These are phyloP conservation scores for Drosophila ohnishii DNA, from an alignment of 1,140 invertebrate species.

Conservation along the genomic window DNA sequence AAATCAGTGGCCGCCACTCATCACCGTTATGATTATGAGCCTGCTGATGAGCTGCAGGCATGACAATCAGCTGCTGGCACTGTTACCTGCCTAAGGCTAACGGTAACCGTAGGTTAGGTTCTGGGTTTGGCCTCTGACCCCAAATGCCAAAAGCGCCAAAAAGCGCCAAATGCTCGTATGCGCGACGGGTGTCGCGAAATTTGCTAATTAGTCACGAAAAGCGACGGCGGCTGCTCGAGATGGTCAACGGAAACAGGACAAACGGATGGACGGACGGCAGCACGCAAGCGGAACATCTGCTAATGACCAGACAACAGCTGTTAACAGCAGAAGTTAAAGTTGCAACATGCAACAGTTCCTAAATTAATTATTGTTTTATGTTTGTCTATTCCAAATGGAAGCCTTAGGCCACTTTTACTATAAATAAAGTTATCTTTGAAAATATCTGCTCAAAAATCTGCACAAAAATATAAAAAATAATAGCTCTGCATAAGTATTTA, in stretches of 20 bases:
- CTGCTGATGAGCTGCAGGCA: slow-evolving; percentile 57
- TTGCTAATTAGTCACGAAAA: slow-evolving; percentile 77
- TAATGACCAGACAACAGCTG: slow-evolving; percentile 45
- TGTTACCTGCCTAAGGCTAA: slow-evolving; percentile 4
- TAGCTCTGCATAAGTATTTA: not conserved
- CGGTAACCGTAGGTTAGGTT: slow-evolving; percentile 13
- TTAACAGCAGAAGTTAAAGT: not conserved
- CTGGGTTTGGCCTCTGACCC: slow-evolving; percentile 33
- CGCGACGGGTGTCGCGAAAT: slow-evolving; percentile 57
- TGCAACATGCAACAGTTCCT: slow-evolving; percentile 8
- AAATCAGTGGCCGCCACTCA: slow-evolving; percentile 63
- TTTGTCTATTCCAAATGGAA: not conserved
- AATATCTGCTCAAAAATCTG: not conserved
- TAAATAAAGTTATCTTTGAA: not conserved
- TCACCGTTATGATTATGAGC: slow-evolving; percentile 42
- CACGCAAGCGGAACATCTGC: slow-evolving; percentile 49
- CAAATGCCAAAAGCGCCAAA: slow-evolving; percentile 18
- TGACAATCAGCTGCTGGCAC: slow-evolving; percentile 56
- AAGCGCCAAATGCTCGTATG: slow-evolving; percentile 16
- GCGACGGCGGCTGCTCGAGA: slow-evolving; percentile 46
- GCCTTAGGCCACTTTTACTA: not conserved
- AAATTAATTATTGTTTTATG: not conserved
- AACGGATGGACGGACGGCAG: slow-evolving; percentile 38
- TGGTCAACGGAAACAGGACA: slow-evolving; percentile 60
- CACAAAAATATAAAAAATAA: not conserved